These are phyloP conservation scores for Momotus momota DNA, from an alignment of 2,797 vertebrate genomes.

Conservation along the genomic window DNA sequence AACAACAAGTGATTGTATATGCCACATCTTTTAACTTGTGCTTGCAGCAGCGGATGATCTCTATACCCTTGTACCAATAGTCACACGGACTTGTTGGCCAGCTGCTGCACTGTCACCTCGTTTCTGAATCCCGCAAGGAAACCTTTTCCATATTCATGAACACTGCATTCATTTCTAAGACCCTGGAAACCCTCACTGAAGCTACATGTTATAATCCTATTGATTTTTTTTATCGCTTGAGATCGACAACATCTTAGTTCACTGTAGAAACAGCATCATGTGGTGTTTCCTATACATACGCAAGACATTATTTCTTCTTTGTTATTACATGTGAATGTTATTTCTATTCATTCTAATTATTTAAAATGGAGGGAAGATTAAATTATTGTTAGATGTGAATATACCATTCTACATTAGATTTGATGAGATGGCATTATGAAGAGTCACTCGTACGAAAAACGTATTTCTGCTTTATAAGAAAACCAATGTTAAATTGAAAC, in stretches of 20 bases:
- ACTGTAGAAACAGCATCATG: background rate
- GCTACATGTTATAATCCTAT: background rate
- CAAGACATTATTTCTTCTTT: background rate
- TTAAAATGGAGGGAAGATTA: background rate
- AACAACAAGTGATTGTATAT: background rate
- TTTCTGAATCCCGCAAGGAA: constrained; percentile 54
- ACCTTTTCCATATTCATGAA: constrained; percentile 58
- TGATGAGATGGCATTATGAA: background rate
- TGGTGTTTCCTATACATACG: background rate
- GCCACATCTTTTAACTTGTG: background rate
- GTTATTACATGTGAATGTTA: background rate
- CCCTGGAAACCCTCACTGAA: background rate
- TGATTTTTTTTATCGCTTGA: constrained; percentile 3
- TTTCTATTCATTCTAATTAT: background rate
- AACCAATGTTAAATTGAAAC: background rate
- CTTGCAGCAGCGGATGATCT: constrained; percentile 33
- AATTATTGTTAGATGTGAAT: background rate
- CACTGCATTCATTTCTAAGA: constrained; percentile 13
- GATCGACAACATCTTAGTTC: constrained; percentile 31
- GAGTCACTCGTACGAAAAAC: background rate
- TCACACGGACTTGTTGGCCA: constrained; percentile 30
- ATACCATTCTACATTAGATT: background rate
- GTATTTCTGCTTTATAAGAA: background rate
- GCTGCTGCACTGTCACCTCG: constrained; percentile 55
- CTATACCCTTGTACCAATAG: constrained; percentile 18